Base-by-base conservation (phyloP, 2,888 invertebrate genomes). In the Timandra comae region DNA sequence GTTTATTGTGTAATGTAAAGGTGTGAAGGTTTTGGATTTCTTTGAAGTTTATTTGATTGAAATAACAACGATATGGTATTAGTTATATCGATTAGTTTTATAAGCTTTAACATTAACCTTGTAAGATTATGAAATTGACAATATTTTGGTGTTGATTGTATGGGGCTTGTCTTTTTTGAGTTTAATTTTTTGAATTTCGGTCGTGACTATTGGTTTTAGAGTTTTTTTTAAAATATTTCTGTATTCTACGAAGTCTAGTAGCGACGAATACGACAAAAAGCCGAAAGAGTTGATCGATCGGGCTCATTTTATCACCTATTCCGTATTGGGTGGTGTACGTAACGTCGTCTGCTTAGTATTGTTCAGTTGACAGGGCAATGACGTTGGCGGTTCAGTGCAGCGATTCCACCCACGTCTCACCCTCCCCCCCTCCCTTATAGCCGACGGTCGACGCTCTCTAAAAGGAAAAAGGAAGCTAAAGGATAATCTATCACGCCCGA, bases 291-390 rank as follows among this genome's bases (percentile, higher is more conserved):
- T 69, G 68, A 66, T 43, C 63, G 71, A 63, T 62, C 61, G 44
- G 49, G 52, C 49, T 57, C 56, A 58, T 60, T 64, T 63, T 55
- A 70, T 65, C 71, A 74, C 69, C 67, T 73, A 76, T 73, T 74
- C 63, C 68, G 63, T 68, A 71, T 73, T 56, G 62, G 52, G 47
- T 49, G 53, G 65, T 69, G 60, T 64, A 77, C 67, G 74, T 78
- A 72, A 77, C 70, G 67, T 76, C 73, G 79, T 72, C 78, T 80
- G 78, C 76, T 79, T 71, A 79, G 79, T 80, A 79, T 79, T 81
- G 82, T 82, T 77, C 75, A 74, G 81, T 80, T 84, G 82, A 82
- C 81, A 79, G 82, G 82, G 81, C 82, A 81, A 80, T 82, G 82
- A 84, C 81, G 82, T 76, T 61, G 70, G 66, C 53, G 67, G 73